Evolutionary conservation across 2,888 invertebrate genomes (phyloP).

Genomic region (Drosophila parthenogenetica): DNA sequence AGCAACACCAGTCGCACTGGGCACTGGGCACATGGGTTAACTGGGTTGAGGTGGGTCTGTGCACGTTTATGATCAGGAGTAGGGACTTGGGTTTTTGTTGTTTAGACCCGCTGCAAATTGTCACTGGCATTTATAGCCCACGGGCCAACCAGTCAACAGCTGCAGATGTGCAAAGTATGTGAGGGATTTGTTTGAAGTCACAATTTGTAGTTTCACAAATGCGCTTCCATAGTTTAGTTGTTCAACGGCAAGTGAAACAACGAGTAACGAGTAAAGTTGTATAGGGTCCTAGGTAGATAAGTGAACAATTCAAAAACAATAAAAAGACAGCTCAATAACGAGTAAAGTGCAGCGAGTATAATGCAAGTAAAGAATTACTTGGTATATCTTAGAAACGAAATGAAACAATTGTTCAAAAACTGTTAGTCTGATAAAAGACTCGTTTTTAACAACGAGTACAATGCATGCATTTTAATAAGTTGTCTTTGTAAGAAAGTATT

Average conservation of each 20-base stretch:
- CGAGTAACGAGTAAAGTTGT: background rate
- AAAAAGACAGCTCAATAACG: no score
- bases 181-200: conserved; percentile 39
- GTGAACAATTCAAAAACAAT: no score
- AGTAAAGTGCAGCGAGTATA: background rate
- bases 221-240: conserved; percentile 16
- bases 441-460: no score
- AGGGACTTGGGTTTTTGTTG: conserved; percentile 27
- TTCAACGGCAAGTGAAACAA: background rate
- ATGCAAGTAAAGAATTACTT: no score
- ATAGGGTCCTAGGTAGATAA: no score
- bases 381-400: no score
- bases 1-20: conserved; percentile 26
- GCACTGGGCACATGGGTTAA: background rate
- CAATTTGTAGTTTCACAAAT: conserved; percentile 25
- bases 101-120: conserved; percentile 66
- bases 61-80: conserved; percentile 4
- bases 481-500: no score
- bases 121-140: conserved; percentile 74
- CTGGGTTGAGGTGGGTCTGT: background rate
- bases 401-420: no score
- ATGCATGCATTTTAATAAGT: no score
- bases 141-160: conserved; percentile 41
- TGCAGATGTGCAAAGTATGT: conserved; percentile 27
- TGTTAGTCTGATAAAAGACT: no score